Percentiles rank a stretch among this genome's conserved stretches.
Conservation (phyloP, 2,113 vertebrate genomes). For the Prunella fulvescens region DNA sequence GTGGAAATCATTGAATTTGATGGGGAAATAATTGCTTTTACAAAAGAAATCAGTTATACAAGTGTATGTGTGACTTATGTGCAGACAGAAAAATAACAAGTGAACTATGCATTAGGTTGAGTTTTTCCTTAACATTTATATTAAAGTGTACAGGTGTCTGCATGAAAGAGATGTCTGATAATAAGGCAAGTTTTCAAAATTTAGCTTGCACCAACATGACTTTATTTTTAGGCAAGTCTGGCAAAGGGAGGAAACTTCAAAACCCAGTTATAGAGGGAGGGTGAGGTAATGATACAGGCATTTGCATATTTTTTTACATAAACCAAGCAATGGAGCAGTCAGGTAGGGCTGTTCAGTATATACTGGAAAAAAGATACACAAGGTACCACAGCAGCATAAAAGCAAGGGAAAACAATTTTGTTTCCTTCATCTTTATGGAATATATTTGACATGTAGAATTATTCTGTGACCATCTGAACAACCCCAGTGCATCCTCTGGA, state of each 20-base stretch:
- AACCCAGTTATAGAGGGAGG: not conserved
- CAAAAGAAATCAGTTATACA: not conserved
- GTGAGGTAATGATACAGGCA: not conserved
- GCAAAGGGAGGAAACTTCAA: not conserved
- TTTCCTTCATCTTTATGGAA: not conserved
- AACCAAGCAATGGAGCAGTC: not conserved
- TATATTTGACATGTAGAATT: not conserved
- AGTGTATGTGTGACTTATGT: not conserved
- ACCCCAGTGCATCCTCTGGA: not conserved
- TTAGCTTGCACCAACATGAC: not conserved
- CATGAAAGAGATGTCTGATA: not conserved
- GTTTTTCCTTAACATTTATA: not conserved
- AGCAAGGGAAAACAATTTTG: not conserved
- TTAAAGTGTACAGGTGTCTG: not conserved
- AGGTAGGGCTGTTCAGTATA: not conserved
- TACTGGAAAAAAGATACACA: not conserved
- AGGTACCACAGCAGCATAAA: not conserved
- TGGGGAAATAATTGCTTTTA: constrained; percentile 31
- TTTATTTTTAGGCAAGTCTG: not conserved
- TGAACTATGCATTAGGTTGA: not conserved
- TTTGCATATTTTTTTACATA: not conserved
- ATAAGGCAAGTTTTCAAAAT: not conserved
- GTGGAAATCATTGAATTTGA: not conserved
- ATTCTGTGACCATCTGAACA: not conserved
- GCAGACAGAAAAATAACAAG: not conserved